Conservation (phyloP, 2,888 invertebrate species). For the Eristalis tenax region DNA sequence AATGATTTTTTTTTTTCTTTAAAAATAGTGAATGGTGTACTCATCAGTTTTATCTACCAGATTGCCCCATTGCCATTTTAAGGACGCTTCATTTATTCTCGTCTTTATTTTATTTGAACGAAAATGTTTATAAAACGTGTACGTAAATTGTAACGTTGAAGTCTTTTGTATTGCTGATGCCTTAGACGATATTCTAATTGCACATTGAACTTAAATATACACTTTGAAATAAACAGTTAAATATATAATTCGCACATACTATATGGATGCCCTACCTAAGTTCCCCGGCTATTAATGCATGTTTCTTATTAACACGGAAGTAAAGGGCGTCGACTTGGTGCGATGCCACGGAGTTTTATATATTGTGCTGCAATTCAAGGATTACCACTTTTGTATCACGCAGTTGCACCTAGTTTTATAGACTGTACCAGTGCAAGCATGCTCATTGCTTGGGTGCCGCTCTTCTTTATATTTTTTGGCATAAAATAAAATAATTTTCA, state of each 20-base stretch:
- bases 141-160: background rate
- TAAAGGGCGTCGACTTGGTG: background rate
- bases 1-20: background rate
- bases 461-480: no score
- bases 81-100: background rate
- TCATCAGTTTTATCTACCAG: background rate
- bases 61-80: background rate
- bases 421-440: background rate
- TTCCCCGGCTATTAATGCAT: background rate
- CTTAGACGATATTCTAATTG: background rate
- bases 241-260: background rate
- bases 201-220: background rate
- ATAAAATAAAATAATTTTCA: no score
- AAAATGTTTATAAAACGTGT: background rate
- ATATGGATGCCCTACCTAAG: background rate
- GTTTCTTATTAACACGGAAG: background rate
- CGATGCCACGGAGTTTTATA: background rate
- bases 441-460: no score
- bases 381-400: background rate
- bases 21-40: background rate
- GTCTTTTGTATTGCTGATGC: background rate
- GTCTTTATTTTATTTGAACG: background rate
- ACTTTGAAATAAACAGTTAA: background rate
- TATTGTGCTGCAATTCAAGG: background rate
- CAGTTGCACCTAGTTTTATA: background rate